Conservation (phyloP, 2,888 invertebrate genomes). For the Boloria selene region DNA sequence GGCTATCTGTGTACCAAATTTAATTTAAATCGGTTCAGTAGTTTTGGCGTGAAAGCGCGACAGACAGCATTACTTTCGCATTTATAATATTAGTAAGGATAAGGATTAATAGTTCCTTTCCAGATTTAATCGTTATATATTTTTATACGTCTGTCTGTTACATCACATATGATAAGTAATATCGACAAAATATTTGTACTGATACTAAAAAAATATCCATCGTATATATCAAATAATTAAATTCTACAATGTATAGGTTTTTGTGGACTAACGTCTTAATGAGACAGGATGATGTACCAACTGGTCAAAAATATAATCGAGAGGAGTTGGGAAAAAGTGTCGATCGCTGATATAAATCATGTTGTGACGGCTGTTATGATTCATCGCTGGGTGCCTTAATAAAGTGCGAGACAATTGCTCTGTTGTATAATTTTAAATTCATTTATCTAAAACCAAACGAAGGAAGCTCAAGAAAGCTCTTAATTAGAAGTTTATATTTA, state of each 20-base stretch:
- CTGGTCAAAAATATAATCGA: slow-evolving; percentile 38
- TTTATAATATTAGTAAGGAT: no score
- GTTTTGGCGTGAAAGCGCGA: no score
- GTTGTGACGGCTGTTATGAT: slow-evolving; percentile 47
- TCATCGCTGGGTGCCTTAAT: slow-evolving; percentile 44
- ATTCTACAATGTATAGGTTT: slow-evolving; percentile 1
- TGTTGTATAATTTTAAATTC: slow-evolving; percentile 23
- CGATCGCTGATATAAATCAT: slow-evolving; percentile 46
- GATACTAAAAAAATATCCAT: not conserved
- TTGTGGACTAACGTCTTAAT: slow-evolving; percentile 49
- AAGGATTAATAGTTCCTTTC: no score
- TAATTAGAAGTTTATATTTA: not conserved
- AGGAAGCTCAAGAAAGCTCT: not conserved
- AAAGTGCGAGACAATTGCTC: slow-evolving; percentile 28
- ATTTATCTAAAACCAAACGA: not conserved
- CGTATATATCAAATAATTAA: not conserved
- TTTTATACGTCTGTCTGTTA: no score
- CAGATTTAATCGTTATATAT: no score
- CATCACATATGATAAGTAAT: no score
- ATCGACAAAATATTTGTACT: not conserved
- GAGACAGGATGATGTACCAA: slow-evolving; percentile 51
- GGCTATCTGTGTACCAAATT: no score
- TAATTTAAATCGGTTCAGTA: no score
- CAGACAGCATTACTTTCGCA: no score
- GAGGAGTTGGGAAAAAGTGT: slow-evolving; percentile 43